These are phyloP conservation scores for Onthophagus taurus DNA, from an alignment of 1,140 invertebrate genomes.

Conservation along the genomic window DNA sequence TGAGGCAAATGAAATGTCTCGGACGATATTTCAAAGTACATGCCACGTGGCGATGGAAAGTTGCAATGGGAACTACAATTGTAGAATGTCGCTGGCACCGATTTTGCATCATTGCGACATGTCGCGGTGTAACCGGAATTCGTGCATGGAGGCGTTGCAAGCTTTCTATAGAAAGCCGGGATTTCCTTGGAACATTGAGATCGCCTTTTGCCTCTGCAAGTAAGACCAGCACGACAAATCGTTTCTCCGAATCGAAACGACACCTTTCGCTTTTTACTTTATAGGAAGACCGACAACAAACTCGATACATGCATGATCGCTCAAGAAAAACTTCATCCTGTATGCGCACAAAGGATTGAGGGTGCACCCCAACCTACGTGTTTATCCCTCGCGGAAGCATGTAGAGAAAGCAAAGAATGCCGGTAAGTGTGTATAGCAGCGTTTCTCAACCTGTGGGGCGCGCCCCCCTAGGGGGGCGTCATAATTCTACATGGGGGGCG, in stretches of 20 bases:
- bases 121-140: slow-evolving; percentile 64
- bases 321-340: slow-evolving; percentile 78
- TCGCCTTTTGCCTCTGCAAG: slow-evolving; percentile 89
- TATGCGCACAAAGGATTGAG: slow-evolving; percentile 69
- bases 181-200: slow-evolving; percentile 71
- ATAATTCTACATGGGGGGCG: too few species aligned
- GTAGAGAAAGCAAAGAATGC: slow-evolving; percentile 64
- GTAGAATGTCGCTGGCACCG: slow-evolving; percentile 62
- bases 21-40: slow-evolving; percentile 55
- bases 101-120: slow-evolving; percentile 72
- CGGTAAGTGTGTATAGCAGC: slow-evolving; percentile 45
- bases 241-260: background rate
- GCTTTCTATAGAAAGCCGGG: slow-evolving; percentile 72
- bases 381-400: slow-evolving; percentile 66
- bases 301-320: slow-evolving; percentile 77
- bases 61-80: slow-evolving; percentile 67
- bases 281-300: slow-evolving; percentile 69
- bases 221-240: slow-evolving; percentile 35
- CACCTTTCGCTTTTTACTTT: slow-evolving; percentile 14
- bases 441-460: background rate
- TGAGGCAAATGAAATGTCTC: slow-evolving; percentile 25
- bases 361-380: slow-evolving; percentile 66
- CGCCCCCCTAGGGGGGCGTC: too few species aligned
- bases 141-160: slow-evolving; percentile 80
- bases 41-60: slow-evolving; percentile 65